Percentiles rank a stretch among this genome's conserved stretches.
phyloP scores from a whole-genome alignment of 1,140 invertebrate genomes.

The Portunus trituberculatus region DNA sequence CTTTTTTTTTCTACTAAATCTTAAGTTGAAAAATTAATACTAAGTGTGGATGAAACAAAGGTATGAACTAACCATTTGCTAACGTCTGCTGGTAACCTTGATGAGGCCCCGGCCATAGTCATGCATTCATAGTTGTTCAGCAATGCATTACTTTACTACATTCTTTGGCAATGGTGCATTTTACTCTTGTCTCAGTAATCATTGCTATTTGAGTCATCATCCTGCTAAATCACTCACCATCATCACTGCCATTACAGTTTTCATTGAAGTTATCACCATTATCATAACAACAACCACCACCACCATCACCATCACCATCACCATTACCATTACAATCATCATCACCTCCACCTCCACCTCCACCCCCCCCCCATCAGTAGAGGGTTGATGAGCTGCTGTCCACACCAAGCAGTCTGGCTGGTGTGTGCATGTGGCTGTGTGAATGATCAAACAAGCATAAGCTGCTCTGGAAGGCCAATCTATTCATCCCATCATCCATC shows the following conservation, averaged over 20 bases:
- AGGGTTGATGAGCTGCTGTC: neutral
- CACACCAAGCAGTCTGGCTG: constrained; percentile 45
- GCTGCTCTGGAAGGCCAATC: neutral
- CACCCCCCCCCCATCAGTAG: constrained; percentile 31
- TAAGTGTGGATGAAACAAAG: constrained; percentile 61
- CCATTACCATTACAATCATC: neutral
- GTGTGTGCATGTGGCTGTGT: constrained; percentile 61
- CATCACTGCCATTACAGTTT: neutral
- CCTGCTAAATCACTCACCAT: neutral
- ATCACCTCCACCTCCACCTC: constrained; percentile 21
- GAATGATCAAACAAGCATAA: neutral
- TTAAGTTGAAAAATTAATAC: constrained; percentile 24
- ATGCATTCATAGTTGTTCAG: constrained; percentile 62
- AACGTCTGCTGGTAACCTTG: neutral
- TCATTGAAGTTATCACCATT: no score
- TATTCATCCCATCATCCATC: neutral
- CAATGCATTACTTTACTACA: constrained; percentile 59
- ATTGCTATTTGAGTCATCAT: constrained; percentile 47
- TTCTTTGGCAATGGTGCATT: constrained; percentile 67
- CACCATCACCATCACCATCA: no score
- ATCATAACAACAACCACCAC: no score
- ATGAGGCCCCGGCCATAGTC: constrained; percentile 10
- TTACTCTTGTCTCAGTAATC: constrained; percentile 57
- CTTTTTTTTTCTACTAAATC: constrained; percentile 49
- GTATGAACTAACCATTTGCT: constrained; percentile 50